Percentiles rank a stretch among this genome's conserved stretches.
These are phyloP conservation scores for Sebastes ruberrimus DNA, from an alignment of 2,797 vertebrate genomes.

Conservation along the genomic window DNA sequence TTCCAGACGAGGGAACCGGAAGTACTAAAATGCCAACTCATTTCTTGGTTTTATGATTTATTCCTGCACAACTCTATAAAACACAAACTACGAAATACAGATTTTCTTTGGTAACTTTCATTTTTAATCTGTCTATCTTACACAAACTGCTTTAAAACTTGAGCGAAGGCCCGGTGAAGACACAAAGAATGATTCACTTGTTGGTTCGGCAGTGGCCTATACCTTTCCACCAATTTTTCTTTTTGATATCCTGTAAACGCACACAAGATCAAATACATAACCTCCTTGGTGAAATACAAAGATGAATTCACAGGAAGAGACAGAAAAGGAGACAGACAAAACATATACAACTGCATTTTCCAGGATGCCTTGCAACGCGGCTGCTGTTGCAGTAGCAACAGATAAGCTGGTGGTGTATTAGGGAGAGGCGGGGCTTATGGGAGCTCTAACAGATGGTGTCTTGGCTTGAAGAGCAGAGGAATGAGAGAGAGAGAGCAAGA, in stretches of 20 bases:
- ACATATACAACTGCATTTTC: conserved; percentile 39
- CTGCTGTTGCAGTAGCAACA: conserved; percentile 3
- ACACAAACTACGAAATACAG: neutral
- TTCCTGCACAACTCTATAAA: neutral
- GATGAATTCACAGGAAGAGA: neutral
- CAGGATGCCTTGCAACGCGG: conserved; percentile 46
- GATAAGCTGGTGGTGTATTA: conserved; percentile 39
- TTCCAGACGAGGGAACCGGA: no score
- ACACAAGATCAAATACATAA: neutral
- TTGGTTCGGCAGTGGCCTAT: neutral
- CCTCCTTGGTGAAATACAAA: neutral
- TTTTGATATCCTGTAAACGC: neutral
- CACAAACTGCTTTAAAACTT: neutral
- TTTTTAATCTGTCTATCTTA: neutral
- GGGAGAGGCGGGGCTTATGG: conserved; percentile 46
- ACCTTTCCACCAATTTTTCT: neutral
- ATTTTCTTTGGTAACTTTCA: neutral
- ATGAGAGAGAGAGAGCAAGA: conserved; percentile 20
- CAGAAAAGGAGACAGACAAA: neutral
- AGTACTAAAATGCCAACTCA: no score
- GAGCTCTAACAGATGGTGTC: conserved; percentile 55
- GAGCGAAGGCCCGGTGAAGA: neutral
- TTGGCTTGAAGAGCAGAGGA: conserved; percentile 46
- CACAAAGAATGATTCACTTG: neutral
- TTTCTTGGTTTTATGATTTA: no score